A percentile compares a stretch with the other conserved stretches of the same genome.
These are phyloP conservation scores for Drosophila gunungcola DNA, from an alignment of 1,140 invertebrate species.

Conservation along the genomic window DNA sequence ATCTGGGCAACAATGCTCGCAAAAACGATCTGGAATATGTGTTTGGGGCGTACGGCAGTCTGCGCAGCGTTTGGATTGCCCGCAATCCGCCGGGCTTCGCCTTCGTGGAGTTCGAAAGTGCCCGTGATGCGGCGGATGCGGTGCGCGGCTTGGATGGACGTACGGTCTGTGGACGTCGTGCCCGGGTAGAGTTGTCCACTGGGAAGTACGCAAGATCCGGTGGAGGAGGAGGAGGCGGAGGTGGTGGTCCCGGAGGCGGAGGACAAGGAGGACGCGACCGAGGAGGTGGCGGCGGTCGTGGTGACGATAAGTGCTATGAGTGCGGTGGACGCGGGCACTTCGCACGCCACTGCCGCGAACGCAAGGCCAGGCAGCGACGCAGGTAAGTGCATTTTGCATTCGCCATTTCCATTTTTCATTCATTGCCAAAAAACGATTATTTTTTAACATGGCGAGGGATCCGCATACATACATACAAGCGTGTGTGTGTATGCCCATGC, in stretches of 20 bases:
- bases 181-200: conserved; percentile 96
- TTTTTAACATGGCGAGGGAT: conserved; percentile 53
- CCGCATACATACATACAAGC: conserved; percentile 19
- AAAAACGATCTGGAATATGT: conserved; percentile 96
- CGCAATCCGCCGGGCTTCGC: conserved; percentile 97
- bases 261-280: conserved; percentile 87
- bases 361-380: conserved; percentile 71
- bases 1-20: conserved; percentile 94
- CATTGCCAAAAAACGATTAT: conserved; percentile 37
- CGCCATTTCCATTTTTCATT: conserved; percentile 62
- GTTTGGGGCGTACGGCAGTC: conserved; percentile 96
- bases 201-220: conserved; percentile 90
- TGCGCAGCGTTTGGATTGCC: conserved; percentile 98
- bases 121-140: conserved; percentile 96
- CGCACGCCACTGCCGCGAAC: conserved; percentile 92
- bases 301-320: conserved; percentile 93
- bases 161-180: conserved; percentile 93
- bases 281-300: conserved; percentile 86
- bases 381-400: conserved; percentile 54
- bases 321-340: conserved; percentile 96
- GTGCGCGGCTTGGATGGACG: conserved; percentile 90
- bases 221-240: conserved; percentile 82
- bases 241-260: conserved; percentile 81
- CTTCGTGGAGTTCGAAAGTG: conserved; percentile 97
- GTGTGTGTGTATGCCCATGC: conserved; percentile 45